Base-by-base conservation (phyloP, 2,113 vertebrate species). In the Solea senegalensis region DNA sequence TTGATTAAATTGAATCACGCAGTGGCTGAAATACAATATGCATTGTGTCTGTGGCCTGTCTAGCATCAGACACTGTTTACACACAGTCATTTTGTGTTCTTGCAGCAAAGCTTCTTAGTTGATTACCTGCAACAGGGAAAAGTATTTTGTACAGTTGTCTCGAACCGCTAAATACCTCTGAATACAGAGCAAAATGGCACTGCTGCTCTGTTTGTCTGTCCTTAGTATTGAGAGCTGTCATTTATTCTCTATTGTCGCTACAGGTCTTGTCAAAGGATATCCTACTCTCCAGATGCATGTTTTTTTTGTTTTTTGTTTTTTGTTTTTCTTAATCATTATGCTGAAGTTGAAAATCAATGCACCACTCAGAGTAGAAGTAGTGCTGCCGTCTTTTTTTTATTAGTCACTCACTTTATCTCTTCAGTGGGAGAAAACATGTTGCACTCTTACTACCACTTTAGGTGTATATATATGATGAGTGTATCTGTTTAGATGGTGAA, bases 321-420 rank as follows among this genome's bases (percentile, higher is more conserved):
- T 21, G 21, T 21, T 21, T 21, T 21, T 21, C 1, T 21, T 21
- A 21, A 21, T 21, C 21, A 21, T 48, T n/a, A 46, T 60, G 21
- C 39, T 45, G 41, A 63, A 46, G 65, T 7, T 69, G 8, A 46
- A 74, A 54, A 70, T 82, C 74, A 71, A 9, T 53, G 53, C 3
- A 14, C 13, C 57, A 51, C 15, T 60, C 11, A 56, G 40, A 69
- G 10, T 55, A 26, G 21, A 21, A 21, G 14, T 13, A 10, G 48
- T 13, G 21, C 27, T 64, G 49, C 40, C 40, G 9, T 69, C 49
- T 68, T 40, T 40, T 49, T 49, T 48, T 58, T 52, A 61, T 74
- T 49, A 75, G 66, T 45, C 57, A 51, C n/a, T 62, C 58, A 5
- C 7, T 26, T 50, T 9, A 46, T 40, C 21, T 65, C 6, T 39